These are phyloP conservation scores for Coelopa pilipes DNA, from an alignment of 2,888 invertebrate species.

Conservation along the genomic window DNA sequence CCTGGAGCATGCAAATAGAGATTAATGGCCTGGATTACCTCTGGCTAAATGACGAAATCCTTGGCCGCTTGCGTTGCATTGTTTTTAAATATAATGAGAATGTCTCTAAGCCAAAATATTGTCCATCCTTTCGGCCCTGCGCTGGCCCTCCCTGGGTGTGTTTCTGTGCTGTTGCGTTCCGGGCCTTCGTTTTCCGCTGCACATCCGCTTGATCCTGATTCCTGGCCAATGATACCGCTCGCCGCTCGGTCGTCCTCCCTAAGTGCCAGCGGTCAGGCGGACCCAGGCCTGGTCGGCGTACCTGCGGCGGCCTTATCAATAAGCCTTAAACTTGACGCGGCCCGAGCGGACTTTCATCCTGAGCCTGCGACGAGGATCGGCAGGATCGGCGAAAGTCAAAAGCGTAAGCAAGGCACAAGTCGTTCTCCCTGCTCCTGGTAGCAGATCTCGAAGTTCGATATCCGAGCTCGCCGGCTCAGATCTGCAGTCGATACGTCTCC, in stretches of 20 bases:
- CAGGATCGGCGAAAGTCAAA: constrained; percentile 56
- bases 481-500: constrained; percentile 4
- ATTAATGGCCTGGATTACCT: constrained; percentile 63
- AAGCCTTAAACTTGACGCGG: neutral
- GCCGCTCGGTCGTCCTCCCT: neutral
- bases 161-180: neutral
- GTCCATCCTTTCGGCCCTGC: constrained; percentile 41
- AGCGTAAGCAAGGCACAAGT: constrained; percentile 42
- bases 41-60: constrained; percentile 49
- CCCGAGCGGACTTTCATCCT: neutral
- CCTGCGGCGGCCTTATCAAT: neutral
- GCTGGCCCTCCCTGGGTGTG: neutral
- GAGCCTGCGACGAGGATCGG: constrained; percentile 35
- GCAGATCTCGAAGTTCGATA: constrained; percentile 15
- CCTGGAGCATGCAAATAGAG: constrained; percentile 60
- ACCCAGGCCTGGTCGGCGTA: neutral
- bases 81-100: constrained; percentile 59
- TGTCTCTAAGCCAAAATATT: constrained; percentile 64
- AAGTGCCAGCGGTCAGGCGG: neutral
- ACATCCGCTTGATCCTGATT: constrained; percentile 53
- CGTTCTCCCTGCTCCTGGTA: constrained; percentile 28
- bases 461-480: neutral
- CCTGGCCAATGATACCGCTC: too few relatives aligned
- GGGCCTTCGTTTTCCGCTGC: neutral
- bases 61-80: constrained; percentile 42